A percentile compares a stretch with the other conserved stretches of the same genome.
phyloP scores from a whole-genome alignment of 2,888 invertebrate species.

The Morpho helenor region DNA sequence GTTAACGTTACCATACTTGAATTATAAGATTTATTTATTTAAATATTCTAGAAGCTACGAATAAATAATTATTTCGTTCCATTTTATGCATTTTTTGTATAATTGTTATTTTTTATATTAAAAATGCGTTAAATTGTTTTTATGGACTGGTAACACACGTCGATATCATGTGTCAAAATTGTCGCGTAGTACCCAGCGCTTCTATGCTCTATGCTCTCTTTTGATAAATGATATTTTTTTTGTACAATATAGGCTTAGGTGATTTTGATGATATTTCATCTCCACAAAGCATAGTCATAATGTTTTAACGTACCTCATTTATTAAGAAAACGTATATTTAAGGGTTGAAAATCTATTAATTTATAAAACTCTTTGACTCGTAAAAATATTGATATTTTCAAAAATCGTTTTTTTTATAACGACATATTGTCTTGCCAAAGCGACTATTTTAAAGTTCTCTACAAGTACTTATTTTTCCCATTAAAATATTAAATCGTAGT shows the following conservation, averaged over 20 bases:
- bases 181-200: constrained; percentile 11
- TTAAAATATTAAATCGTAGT: constrained; percentile 4
- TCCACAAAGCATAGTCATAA: constrained; percentile 65
- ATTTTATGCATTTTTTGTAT: constrained; percentile 73
- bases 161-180: constrained; percentile 31
- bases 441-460: constrained; percentile 7
- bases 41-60: constrained; percentile 54
- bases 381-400: constrained; percentile 5
- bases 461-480: constrained; percentile 10
- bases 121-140: constrained; percentile 63
- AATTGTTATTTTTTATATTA: constrained; percentile 66
- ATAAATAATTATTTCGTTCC: constrained; percentile 62
- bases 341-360: constrained; percentile 37
- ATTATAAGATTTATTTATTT: constrained; percentile 42
- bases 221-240: constrained; percentile 33
- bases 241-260: constrained; percentile 46
- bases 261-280: constrained; percentile 38
- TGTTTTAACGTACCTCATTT: constrained; percentile 77
- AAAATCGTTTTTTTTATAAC: constrained; percentile 1
- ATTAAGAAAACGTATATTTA: constrained; percentile 58
- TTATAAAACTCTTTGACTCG: constrained; percentile 37
- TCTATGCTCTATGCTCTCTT: constrained; percentile 24
- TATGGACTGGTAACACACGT: constrained; percentile 34
- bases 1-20: constrained; percentile 25
- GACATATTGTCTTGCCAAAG: constrained; percentile 12